phyloP scores from a whole-genome alignment of 2,113 vertebrate species.

The Anser cygnoides region DNA sequence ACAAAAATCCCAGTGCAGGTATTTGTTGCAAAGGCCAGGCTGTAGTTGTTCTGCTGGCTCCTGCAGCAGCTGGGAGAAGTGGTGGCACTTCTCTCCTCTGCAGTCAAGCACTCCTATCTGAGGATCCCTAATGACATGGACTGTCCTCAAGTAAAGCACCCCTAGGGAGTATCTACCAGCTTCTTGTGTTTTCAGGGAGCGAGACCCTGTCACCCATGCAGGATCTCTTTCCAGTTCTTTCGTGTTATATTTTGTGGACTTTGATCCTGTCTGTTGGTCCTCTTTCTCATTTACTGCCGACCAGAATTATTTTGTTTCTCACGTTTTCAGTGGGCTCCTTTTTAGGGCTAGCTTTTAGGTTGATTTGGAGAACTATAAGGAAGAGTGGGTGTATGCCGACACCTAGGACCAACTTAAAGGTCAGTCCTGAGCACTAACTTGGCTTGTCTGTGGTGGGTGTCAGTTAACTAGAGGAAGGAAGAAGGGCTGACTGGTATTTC shows the following conservation, averaged over 20 bases:
- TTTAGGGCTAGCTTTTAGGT: background rate
- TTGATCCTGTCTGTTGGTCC: background rate
- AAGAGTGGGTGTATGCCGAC: background rate
- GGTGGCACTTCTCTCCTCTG: too few species aligned
- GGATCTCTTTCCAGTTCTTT: background rate
- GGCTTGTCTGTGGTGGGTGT: background rate
- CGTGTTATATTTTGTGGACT: background rate
- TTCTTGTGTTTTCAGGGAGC: background rate
- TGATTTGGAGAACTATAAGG: background rate
- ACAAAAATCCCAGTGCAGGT: too few species aligned
- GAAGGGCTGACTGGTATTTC: background rate
- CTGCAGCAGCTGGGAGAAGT: background rate
- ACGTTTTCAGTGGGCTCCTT: background rate
- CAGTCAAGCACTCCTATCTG: background rate
- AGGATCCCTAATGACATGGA: background rate
- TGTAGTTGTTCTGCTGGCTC: background rate
- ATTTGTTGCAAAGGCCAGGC: background rate
- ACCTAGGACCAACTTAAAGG: background rate
- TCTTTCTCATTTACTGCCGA: background rate
- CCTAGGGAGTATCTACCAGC: background rate
- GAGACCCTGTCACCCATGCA: background rate
- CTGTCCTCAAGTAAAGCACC: background rate
- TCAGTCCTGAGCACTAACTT: background rate
- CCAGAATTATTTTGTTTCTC: background rate
- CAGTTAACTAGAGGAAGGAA: background rate